Base-by-base conservation (phyloP, 2,113 vertebrate species). In the Ciconia stormi region DNA sequence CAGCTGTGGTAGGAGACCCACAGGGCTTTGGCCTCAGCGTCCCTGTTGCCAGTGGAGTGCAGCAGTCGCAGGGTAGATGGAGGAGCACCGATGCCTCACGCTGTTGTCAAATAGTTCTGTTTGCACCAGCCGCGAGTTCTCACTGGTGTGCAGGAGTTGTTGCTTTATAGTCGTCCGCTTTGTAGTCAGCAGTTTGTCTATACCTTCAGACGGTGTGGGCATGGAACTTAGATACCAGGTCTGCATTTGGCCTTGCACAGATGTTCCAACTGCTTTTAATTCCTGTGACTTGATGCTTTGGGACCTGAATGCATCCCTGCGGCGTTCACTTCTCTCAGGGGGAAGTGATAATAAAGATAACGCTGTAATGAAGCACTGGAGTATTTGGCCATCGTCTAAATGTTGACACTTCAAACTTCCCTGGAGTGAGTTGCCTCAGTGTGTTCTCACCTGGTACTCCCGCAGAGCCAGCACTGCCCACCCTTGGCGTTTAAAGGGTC, bases 41-140 rank as follows among this genome's bases (percentile, higher is more conserved):
- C 46, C 3, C 3, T 10, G 12, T 62, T 5, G 4, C 38, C 30
- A 8, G 26, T 23, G 83, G 59, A 42, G 69, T 26, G 34, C 63
- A 63, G 71, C 62, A 56, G 71, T 32, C 0, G 0, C 1, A 7
- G 59, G 6, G 32, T 17, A 11, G 87, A 16, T n/a, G 1, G 0
- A 11, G 25, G 5, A n/a, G 52, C 62, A 13, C 44, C 34, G 36
- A 3, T 21, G 22, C 27, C 13, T 63, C 11, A 5, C 2, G 13
- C 30, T 1, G 4, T 86, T 50, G 44, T 70, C 53, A 32, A 38
- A 49, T 16, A 56, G 73, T 44, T 27, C 16, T 42, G 40, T 73
- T 46, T 34, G 46, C 16, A 30, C 34, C 58, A 81, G 76, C 76
- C 8, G 4, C 0, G 0, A 49, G 15, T 61, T 74, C 34, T 53